phyloP scores from a whole-genome alignment of 2,888 invertebrate genomes.

The Thecocarcelia acutangulata region DNA sequence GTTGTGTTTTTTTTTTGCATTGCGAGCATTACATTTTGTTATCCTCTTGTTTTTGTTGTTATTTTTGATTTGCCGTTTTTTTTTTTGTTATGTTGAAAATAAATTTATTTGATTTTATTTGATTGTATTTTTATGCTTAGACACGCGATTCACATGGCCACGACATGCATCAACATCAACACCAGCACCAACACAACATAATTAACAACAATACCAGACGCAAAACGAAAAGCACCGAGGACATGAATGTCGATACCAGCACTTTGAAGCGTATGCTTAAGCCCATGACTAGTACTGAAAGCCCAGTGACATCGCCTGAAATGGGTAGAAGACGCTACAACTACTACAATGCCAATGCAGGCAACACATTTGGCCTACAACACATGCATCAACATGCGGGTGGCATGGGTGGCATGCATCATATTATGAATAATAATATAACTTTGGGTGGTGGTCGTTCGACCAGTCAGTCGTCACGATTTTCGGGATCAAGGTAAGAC shows the following conservation, averaged over 20 bases:
- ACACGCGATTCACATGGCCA: conserved; percentile 88
- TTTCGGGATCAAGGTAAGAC: conserved; percentile 85
- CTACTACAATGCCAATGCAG: conserved; percentile 83
- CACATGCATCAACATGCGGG: conserved; percentile 82
- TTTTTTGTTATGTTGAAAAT: conserved; percentile 4
- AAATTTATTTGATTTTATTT: conserved; percentile 78
- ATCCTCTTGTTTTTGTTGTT: not conserved
- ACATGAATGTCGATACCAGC: conserved; percentile 87
- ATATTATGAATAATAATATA: conserved; percentile 84
- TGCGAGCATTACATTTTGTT: not conserved
- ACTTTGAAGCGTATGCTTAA: conserved; percentile 96
- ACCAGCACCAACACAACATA: conserved; percentile 85
- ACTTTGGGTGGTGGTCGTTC: conserved; percentile 80
- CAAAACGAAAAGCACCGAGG: conserved; percentile 95
- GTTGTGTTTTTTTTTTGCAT: not conserved
- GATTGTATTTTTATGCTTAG: conserved; percentile 72
- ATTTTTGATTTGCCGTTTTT: conserved; percentile 25
- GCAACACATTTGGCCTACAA: conserved; percentile 83
- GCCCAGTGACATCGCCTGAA: conserved; percentile 94
- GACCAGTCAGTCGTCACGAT: conserved; percentile 86
- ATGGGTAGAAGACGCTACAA: conserved; percentile 91
- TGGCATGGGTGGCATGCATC: conserved; percentile 81
- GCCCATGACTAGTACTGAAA: conserved; percentile 94
- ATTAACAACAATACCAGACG: conserved; percentile 89
- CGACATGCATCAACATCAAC: conserved; percentile 82